Evolutionary conservation across 2,113 vertebrate species (phyloP).

Genomic region (Ctenomys sociabilis): DNA sequence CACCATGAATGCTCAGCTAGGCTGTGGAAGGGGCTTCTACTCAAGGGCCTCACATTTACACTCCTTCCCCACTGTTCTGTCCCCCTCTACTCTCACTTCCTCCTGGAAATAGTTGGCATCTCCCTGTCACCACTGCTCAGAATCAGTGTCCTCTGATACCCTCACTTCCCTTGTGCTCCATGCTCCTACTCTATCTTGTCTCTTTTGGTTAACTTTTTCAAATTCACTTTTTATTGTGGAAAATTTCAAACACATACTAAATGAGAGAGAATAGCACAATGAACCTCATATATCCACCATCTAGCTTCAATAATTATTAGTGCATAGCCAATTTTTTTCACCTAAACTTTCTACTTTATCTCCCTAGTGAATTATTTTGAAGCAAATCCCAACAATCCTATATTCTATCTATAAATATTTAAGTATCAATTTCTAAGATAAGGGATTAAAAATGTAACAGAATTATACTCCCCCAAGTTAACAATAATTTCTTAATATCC

Average conservation of each 20-base stretch:
- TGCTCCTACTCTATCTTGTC: not conserved
- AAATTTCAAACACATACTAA: constrained; percentile 22
- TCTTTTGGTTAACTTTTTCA: not conserved
- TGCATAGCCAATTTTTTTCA: not conserved
- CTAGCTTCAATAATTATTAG: constrained; percentile 19
- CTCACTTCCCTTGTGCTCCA: not conserved
- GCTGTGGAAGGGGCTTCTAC: not conserved
- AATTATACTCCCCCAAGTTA: not conserved
- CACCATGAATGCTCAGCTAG: not conserved
- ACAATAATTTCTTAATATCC: constrained; percentile 26
- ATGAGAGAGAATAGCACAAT: not conserved
- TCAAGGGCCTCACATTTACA: not conserved
- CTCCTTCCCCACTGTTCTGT: not conserved
- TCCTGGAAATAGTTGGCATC: not conserved
- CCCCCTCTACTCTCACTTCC: not conserved
- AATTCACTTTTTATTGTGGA: constrained; percentile 42
- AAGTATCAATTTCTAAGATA: not conserved
- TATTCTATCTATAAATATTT: constrained; percentile 35
- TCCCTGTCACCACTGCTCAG: not conserved
- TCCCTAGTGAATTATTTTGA: constrained; percentile 30
- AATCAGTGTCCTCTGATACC: not conserved
- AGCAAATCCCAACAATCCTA: not conserved
- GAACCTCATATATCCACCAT: not conserved
- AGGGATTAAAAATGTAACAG: not conserved
- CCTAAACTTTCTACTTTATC: not conserved